Base-by-base conservation (phyloP, 1,140 invertebrate species). In the Rhopalosiphum maidis region DNA sequence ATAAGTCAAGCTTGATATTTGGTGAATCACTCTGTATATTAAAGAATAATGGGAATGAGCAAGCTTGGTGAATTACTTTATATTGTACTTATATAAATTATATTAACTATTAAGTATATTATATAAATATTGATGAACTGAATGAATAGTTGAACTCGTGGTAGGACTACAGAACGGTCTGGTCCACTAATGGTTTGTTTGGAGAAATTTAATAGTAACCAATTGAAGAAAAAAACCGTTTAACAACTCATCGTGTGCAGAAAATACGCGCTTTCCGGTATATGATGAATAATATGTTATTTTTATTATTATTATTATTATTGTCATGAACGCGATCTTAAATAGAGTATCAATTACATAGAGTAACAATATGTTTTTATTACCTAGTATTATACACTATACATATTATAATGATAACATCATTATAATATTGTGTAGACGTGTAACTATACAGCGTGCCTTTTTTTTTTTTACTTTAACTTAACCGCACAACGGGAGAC, bases 221-320 rank as follows among this genome's bases (percentile, higher is more conserved):
- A 48, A 88, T 48, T 48, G 25, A 88, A 88, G 43, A 18, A 87
- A 88, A 85, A 30, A 48, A 30, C 41, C 30, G 22, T 87, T 48
- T 48, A 48, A 88, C 30, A 46, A 37, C 43, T 46, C 15, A 2
- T 48, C 15, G 5, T 48, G 11, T 77, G 60, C 60, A 77, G 60
- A 77, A 77, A n/a, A 77, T 18, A 77, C 60, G 46, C n/a, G 46
- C 30, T 88, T 88, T 48, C 86, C 86, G 86, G 86, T 87, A 87
- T n/a, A n/a, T 35, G 86, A 88, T 22, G 86, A 48, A 48, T 48
- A 46, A 77, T n/a, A 77, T 68, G 30, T 68, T n/a, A 68, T n/a
- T 68, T 11, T 87, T 48, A 15, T 30, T 43, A 46, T 43, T 48
- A 88, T 25, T 48, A 88, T 88, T 88, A 77, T 77, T 77, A n/a